A percentile compares a stretch with the other conserved stretches of the same genome.
phyloP scores from a whole-genome alignment of 2,113 vertebrate species.

The Lipophrys pholis region DNA sequence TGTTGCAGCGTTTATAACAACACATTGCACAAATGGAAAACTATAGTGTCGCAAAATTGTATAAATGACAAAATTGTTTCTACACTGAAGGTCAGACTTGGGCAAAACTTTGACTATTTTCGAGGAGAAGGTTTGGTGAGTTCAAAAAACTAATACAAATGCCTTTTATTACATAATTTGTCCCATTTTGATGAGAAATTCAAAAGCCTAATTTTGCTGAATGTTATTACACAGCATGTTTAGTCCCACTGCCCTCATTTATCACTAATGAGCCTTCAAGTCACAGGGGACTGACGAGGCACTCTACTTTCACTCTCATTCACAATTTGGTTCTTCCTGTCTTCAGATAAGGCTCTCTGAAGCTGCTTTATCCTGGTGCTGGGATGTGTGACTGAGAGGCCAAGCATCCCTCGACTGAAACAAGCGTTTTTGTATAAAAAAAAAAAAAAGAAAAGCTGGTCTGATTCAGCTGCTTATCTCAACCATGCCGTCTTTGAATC shows the following conservation, averaged over 20 bases:
- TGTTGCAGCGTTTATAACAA: too few species aligned
- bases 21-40: too few species aligned
- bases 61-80: too few species aligned
- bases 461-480: constrained; percentile 4
- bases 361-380: constrained; percentile 42
- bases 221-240: constrained; percentile 4
- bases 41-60: too few species aligned
- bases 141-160: not conserved
- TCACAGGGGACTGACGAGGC: constrained; percentile 49
- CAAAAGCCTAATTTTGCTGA: not conserved
- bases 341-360: constrained; percentile 48
- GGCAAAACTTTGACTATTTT: too few species aligned
- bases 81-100: too few species aligned
- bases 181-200: not conserved
- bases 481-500: not conserved
- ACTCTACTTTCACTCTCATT: constrained; percentile 51
- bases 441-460: constrained; percentile 9
- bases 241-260: constrained; percentile 24
- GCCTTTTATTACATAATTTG: not conserved
- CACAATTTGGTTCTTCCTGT: constrained; percentile 57
- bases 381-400: constrained; percentile 43
- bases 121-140: too few species aligned
- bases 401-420: constrained; percentile 17
- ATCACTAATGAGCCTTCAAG: constrained; percentile 30
- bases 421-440: constrained; percentile 10